Conservation (phyloP, 2,888 invertebrate genomes). For the Callyntrura guangdongensis region DNA sequence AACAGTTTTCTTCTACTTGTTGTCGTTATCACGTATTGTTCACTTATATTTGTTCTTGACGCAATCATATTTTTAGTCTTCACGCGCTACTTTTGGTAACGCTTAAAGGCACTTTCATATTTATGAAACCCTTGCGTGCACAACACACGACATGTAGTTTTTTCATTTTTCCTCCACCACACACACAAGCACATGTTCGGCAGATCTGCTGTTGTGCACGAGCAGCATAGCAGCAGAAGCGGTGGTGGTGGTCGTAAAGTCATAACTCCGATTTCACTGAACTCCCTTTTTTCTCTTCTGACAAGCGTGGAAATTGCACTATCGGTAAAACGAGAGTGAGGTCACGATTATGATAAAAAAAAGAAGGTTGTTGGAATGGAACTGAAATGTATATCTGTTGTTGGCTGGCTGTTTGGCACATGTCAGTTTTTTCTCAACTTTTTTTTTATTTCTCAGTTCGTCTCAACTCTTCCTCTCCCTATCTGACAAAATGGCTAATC, state of each 20-base stretch:
- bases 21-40: no score
- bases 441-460: background rate
- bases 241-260: background rate
- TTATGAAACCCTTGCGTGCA: background rate
- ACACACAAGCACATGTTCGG: conserved; percentile 13
- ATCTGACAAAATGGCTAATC: conserved; percentile 47
- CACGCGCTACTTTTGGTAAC: no score
- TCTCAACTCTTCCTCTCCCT: background rate
- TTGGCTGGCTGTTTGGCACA: conserved; percentile 68
- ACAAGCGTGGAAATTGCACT: background rate
- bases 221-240: background rate
- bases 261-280: background rate
- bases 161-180: conserved; percentile 27
- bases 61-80: background rate
- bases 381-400: conserved; percentile 61
- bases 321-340: conserved; percentile 19
- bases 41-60: no score
- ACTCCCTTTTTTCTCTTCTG: background rate
- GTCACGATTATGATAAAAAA: conserved; percentile 12
- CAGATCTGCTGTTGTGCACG: background rate
- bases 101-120: background rate
- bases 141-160: conserved; percentile 2
- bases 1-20: no score
- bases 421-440: conserved; percentile 40
- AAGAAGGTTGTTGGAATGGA: conserved; percentile 41